Evolutionary conservation across 2,113 vertebrate species (phyloP), one percentile per base, ranked within the genome.

Genomic region (Melospiza melodia): DNA sequence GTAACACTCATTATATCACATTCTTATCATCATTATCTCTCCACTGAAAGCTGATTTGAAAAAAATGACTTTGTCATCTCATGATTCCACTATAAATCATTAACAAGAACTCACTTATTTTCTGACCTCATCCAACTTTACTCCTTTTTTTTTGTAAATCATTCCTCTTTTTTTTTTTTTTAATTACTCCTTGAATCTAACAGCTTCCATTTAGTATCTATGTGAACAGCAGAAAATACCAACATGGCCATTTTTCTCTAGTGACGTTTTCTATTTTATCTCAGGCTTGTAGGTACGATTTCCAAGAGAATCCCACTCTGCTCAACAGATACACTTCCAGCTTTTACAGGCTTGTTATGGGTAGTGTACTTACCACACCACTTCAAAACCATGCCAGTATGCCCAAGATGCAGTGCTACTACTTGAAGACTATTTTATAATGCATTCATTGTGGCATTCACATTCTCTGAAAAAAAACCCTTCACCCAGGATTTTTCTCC

Each of bases 281-380:
- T 76, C 55, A 37, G 55, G 23, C 51, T 77, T 75, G 33, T 11
- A 85, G 37, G 39, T 11, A 44, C 12, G 35, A 52, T 44, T 75
- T 75, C 24, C 62, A 75, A 20, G 57, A 86, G 27, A 86, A 71
- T 27, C 43, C 33, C 41, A 24, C 51, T 86, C 59, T 18, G 27
- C 49, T n/a, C 71, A 25, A 14, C 1, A 75, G 44, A 37, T 3
- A 33, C 1, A 2, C 2, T 1, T 3, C 44, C 3, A 43, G 61
- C 31, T 78, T 95, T 82, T 65, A 61, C 68, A 35, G 46, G 24
- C 12, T 54, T 35, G 4, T 25, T 46, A 39, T 4, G 52, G 43
- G 30, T 55, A 82, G 75, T 41, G 48, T 30, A 54, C 62, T 52
- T 72, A 84, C 57, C 63, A 78, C 1, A 35, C 54, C 49, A 65